phyloP scores from a whole-genome alignment of 2,113 vertebrate species.

The Gasterosteus nipponicus region DNA sequence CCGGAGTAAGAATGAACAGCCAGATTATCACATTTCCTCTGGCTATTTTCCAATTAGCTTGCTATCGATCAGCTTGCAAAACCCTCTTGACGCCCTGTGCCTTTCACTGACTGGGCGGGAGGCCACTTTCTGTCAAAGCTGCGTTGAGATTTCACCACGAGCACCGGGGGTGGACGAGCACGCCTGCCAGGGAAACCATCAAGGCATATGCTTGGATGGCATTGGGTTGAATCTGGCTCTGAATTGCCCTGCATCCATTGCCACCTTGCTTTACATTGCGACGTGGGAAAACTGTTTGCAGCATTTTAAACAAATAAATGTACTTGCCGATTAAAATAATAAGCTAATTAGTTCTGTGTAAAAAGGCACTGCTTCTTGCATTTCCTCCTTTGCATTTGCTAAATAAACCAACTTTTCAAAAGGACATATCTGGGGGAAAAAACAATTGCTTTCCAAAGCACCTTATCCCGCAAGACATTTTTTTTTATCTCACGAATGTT shows the following conservation, averaged over 20 bases:
- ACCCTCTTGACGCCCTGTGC: conserved; percentile 40
- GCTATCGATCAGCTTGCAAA: conserved; percentile 62
- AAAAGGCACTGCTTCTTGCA: neutral
- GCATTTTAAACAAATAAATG: neutral
- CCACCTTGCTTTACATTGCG: neutral
- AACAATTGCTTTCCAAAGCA: conserved; percentile 5
- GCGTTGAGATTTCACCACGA: conserved; percentile 42
- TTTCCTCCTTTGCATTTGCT: neutral
- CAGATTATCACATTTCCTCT: conserved; percentile 76
- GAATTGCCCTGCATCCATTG: neutral
- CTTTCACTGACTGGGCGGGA: conserved; percentile 56
- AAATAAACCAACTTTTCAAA: neutral
- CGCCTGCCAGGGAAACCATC: conserved; percentile 33
- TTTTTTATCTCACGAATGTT: conserved; percentile 27
- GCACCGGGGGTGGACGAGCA: conserved; percentile 28
- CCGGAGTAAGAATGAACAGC: conserved; percentile 49
- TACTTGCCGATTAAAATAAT: no score
- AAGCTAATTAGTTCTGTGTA: neutral
- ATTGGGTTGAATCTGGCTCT: conserved; percentile 7
- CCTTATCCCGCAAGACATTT: conserved; percentile 1
- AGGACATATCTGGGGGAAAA: conserved; percentile 2
- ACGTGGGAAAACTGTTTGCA: neutral
- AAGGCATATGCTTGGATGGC: conserved; percentile 5
- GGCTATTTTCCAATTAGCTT: conserved; percentile 76
- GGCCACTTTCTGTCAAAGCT: conserved; percentile 59